Percentiles rank a stretch among this genome's conserved stretches.
Conservation (phyloP, 2,797 vertebrate species). For the Tragelaphus eurycerus region DNA sequence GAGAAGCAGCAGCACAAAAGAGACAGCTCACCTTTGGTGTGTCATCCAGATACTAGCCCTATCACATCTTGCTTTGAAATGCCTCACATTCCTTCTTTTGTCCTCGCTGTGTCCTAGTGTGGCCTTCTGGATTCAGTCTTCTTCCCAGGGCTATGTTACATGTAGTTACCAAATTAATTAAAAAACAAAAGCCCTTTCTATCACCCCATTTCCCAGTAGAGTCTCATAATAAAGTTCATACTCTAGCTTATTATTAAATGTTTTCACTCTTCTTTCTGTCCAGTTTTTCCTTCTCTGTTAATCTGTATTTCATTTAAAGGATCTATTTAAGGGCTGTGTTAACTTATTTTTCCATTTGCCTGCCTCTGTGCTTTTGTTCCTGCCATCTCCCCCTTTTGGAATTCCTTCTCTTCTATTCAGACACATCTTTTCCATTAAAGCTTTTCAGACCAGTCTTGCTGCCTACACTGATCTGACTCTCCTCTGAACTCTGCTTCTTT, state of each 20-base stretch:
- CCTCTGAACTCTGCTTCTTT: constrained; percentile 19
- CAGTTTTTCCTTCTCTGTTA: neutral
- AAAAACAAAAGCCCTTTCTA: neutral
- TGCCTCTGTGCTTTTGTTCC: neutral
- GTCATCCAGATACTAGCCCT: neutral
- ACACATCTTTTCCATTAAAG: neutral
- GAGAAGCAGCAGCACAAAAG: neutral
- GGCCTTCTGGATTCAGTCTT: neutral
- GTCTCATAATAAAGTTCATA: neutral
- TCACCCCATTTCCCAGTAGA: neutral
- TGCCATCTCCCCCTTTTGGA: neutral
- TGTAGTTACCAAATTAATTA: neutral
- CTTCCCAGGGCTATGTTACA: neutral
- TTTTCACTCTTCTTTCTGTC: neutral
- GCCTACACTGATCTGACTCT: neutral
- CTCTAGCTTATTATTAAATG: neutral
- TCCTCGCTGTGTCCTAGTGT: neutral
- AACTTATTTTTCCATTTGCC: neutral
- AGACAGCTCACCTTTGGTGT: neutral
- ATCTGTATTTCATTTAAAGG: constrained; percentile 14
- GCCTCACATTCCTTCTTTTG: neutral
- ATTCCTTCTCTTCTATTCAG: neutral
- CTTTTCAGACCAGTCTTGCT: neutral
- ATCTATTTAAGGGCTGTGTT: neutral
- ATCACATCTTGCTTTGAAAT: neutral